Percentiles rank a stretch among this genome's conserved stretches.
These are phyloP conservation scores for Pantala flavescens DNA, from an alignment of 1,140 invertebrate genomes.

Conservation along the genomic window DNA sequence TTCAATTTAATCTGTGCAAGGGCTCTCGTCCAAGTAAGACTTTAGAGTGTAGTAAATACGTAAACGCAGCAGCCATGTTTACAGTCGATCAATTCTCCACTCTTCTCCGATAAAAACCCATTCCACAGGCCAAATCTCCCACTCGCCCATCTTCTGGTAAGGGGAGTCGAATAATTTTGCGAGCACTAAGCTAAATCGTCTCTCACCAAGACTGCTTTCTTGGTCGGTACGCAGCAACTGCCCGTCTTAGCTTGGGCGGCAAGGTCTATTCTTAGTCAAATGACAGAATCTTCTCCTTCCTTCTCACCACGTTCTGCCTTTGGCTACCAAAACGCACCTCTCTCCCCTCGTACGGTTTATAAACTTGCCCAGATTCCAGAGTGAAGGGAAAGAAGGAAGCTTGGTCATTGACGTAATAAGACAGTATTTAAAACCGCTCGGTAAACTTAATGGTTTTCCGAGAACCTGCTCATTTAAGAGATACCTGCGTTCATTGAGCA, in stretches of 20 bases:
- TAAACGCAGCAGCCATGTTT: no score
- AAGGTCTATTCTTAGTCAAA: neutral
- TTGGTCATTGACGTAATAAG: neutral
- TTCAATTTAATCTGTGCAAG: no score
- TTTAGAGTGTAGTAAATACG: no score
- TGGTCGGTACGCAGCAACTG: neutral
- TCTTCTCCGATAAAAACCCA: no score
- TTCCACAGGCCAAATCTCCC: no score
- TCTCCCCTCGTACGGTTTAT: neutral
- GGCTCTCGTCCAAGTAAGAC: no score
- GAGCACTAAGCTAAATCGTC: neutral
- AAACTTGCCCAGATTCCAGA: neutral
- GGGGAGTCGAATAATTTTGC: neutral
- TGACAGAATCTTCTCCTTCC: neutral
- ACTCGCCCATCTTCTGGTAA: no score
- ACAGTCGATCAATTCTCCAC: no score
- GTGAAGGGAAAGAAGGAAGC: neutral
- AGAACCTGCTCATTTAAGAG: no score
- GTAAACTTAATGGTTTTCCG: neutral
- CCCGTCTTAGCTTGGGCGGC: neutral
- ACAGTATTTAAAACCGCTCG: neutral
- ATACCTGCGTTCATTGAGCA: no score
- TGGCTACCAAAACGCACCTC: neutral
- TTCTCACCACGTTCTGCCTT: neutral
- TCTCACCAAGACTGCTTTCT: neutral